These are phyloP conservation scores for Chrysina gloriosa DNA, from an alignment of 2,888 invertebrate genomes.

Conservation along the genomic window DNA sequence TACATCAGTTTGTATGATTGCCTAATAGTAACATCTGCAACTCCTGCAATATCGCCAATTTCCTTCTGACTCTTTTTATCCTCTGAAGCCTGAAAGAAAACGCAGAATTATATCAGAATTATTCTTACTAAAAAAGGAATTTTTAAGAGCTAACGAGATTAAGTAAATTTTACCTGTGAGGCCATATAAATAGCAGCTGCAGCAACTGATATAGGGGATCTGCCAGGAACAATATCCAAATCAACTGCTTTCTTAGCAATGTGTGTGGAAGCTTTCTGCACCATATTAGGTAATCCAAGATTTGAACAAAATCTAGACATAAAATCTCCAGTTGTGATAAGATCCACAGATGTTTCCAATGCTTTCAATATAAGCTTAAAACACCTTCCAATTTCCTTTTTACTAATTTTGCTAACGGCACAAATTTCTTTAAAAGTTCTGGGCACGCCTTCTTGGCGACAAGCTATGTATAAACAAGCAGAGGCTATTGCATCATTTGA, in stretches of 20 bases:
- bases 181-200: conserved; percentile 99
- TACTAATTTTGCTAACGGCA: conserved; percentile 98
- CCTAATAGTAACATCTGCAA: conserved; percentile 97
- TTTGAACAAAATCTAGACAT: conserved; percentile 99
- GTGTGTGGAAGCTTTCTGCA: conserved; percentile 93
- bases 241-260: conserved; percentile 98
- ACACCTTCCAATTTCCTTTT: conserved; percentile 98
- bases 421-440: conserved; percentile 99
- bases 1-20: conserved; percentile 98
- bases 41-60: conserved; percentile 98
- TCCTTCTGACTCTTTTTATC: conserved; percentile 96
- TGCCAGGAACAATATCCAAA: conserved; percentile 95
- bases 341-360: conserved; percentile 88
- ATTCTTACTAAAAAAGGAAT: not conserved
- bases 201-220: conserved; percentile 98
- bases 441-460: conserved; percentile 98
- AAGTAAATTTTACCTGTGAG: conserved; percentile 78
- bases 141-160: too few relatives aligned
- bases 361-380: conserved; percentile 97
- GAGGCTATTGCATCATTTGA: conserved; percentile 99
- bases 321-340: conserved; percentile 97
- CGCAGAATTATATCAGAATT: not conserved
- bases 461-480: conserved; percentile 98
- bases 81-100: conserved; percentile 77
- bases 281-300: conserved; percentile 88